Conservation (phyloP, 2,888 invertebrate species). For the Pachymerium ferrugineum region DNA sequence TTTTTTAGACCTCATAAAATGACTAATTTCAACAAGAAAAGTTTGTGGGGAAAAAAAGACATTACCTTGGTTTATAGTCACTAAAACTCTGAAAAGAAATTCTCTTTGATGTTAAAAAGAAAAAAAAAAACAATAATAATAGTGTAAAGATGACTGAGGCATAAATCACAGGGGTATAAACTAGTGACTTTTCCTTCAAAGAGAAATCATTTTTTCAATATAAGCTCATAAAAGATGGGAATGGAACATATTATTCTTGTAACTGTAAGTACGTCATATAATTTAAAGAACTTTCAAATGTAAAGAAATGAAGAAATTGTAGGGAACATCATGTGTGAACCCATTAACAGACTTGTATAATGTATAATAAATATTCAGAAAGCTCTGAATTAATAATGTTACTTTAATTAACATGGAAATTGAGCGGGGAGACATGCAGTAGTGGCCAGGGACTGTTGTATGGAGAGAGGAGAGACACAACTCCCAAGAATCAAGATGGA, state of each 20-base stretch:
- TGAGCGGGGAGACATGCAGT: not conserved
- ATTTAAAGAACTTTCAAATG: too few relatives aligned
- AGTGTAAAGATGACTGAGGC: not conserved
- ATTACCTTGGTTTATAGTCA: conserved; percentile 11
- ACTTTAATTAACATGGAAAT: conserved; percentile 18
- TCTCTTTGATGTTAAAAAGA: not conserved
- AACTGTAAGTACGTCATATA: too few relatives aligned
- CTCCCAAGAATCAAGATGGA: not conserved
- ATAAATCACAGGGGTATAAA: not conserved
- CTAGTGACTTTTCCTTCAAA: not conserved
- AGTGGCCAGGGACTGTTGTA: conserved; percentile 1
- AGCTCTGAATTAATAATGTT: conserved; percentile 1
- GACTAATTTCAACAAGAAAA: too few relatives aligned
- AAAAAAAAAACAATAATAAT: not conserved
- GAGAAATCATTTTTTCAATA: not conserved
- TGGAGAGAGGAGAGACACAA: not conserved
- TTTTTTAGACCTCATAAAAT: not conserved
- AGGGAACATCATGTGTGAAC: not conserved
- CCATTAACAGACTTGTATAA: not conserved
- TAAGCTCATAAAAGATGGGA: too few relatives aligned
- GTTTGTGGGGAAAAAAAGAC: not conserved
- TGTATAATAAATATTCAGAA: not conserved
- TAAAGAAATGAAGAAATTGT: too few relatives aligned
- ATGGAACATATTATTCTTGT: too few relatives aligned
- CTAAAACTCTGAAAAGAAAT: not conserved